Evolutionary conservation across 2,888 invertebrate species (phyloP).

Genomic region (Ephialtes manifestator): DNA sequence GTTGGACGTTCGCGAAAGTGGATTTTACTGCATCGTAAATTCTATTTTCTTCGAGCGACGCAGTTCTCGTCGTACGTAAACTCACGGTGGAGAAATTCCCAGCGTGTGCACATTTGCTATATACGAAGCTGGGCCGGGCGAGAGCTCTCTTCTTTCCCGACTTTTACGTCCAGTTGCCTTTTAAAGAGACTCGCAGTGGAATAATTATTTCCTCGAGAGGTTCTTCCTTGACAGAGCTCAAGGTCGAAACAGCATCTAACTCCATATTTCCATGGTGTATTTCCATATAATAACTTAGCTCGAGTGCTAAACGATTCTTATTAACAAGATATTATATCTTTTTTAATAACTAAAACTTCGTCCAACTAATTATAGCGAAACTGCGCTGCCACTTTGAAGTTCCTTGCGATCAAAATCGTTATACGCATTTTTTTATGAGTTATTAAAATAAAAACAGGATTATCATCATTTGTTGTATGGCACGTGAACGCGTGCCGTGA

Average conservation of each 20-base stretch:
- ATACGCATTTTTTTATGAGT: neutral
- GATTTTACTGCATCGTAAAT: constrained; percentile 74
- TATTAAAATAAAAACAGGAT: neutral
- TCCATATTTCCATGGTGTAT: neutral
- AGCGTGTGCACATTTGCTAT: constrained; percentile 19
- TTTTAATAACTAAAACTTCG: too few species aligned
- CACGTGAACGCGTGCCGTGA: constrained; percentile 24
- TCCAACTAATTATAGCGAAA: neutral
- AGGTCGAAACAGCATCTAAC: too few species aligned
- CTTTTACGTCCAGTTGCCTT: constrained; percentile 66
- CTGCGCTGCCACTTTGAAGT: neutral
- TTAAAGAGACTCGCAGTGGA: constrained; percentile 46
- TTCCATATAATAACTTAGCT: too few species aligned
- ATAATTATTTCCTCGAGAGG: constrained; percentile 50
- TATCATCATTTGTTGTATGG: constrained; percentile 31
- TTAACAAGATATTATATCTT: neutral
- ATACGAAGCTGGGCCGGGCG: constrained; percentile 24
- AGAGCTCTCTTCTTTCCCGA: constrained; percentile 49
- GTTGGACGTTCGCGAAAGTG: constrained; percentile 73
- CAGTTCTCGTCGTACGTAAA: constrained; percentile 12
- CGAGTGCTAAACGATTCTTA: neutral
- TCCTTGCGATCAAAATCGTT: constrained; percentile 35
- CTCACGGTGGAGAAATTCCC: constrained; percentile 53
- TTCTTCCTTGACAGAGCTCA: constrained; percentile 47
- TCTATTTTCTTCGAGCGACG: constrained; percentile 64